Conservation (phyloP, 2,113 vertebrate genomes). For the Dascyllus trimaculatus region DNA sequence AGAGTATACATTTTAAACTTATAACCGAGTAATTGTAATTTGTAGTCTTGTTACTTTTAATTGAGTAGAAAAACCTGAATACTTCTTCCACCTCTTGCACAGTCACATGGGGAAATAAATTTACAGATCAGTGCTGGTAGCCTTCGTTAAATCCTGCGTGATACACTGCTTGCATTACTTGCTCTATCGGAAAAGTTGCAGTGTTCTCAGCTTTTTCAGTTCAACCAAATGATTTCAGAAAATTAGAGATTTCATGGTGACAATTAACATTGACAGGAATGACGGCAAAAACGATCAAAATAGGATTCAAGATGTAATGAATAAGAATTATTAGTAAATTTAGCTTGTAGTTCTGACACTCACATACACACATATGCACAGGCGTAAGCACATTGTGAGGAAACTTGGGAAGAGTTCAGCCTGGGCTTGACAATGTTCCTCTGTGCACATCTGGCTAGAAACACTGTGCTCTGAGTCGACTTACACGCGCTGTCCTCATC, state of each 20-base stretch:
- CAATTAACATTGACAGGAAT: neutral
- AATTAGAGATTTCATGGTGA: too few species aligned
- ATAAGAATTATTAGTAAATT: slow-evolving; percentile 10
- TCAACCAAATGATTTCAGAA: neutral
- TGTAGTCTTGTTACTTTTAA: too few species aligned
- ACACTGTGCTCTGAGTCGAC: slow-evolving; percentile 56
- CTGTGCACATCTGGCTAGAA: slow-evolving; percentile 78
- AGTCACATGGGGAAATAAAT: neutral
- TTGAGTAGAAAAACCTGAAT: too few species aligned
- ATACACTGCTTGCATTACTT: neutral
- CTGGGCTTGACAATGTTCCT: slow-evolving; percentile 66
- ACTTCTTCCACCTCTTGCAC: too few species aligned
- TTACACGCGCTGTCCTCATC: slow-evolving; percentile 64
- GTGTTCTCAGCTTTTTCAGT: neutral
- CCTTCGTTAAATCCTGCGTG: too few species aligned
- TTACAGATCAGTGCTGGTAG: neutral
- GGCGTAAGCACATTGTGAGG: slow-evolving; percentile 37
- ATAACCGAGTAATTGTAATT: too few species aligned
- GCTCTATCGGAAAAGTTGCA: neutral
- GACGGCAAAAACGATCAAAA: neutral
- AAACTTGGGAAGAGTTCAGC: slow-evolving; percentile 52
- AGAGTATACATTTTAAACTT: too few species aligned
- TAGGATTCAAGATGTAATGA: neutral
- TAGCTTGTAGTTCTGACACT: slow-evolving; percentile 7
- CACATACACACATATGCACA: neutral